Base-by-base conservation (phyloP, 2,888 invertebrate genomes). In the Hypena proboscidalis region DNA sequence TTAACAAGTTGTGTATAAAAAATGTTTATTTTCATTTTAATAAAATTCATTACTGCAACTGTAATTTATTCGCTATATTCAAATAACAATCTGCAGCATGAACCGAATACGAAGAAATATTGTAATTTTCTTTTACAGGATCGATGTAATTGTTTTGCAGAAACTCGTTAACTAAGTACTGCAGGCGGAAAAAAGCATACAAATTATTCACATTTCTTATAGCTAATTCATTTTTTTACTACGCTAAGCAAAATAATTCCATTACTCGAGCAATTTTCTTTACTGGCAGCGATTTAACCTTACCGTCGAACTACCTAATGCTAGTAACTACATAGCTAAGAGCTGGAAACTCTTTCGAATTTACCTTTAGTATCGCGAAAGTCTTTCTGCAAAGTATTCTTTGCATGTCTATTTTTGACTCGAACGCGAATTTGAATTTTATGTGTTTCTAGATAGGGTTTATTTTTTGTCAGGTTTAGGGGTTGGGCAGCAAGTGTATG, bases 291-390 rank as follows among this genome's bases (percentile, higher is more conserved):
- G 67, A 71, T 69, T 73, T 74, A 73, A 70, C 70, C 59, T 70
- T 64, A 51, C 63, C 57, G 61, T 60, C 42, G 58, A 60, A 58
- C 64, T 66, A 72, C 62, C 59, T 67, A 70, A 67, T 49, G 55
- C 55, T 59, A 54, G 62, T 64, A 72, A 71, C 70, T 72, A 73
- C 69, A 65, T 69, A 67, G 73, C 79, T 77, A 58, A 71, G 75
- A 80, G 74, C 70, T 80, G 68, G 74, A 80, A 86, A 88, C 80
- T 85, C 82, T 83, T 85, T 83, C 70, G 70, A 83, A 83, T 82
- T 78, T 80, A 84, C 87, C 85, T 89, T 83, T 80, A 79, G 75
- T 74, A 79, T 76, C 74, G 72, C 68, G 67, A 77, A 79, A 77
- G 66, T 72, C 69, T 54, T 64, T 57, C 42, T 14, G 53, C 67